Evolutionary conservation across 2,888 invertebrate genomes (phyloP).

Genomic region (Cloeon dipterum): DNA sequence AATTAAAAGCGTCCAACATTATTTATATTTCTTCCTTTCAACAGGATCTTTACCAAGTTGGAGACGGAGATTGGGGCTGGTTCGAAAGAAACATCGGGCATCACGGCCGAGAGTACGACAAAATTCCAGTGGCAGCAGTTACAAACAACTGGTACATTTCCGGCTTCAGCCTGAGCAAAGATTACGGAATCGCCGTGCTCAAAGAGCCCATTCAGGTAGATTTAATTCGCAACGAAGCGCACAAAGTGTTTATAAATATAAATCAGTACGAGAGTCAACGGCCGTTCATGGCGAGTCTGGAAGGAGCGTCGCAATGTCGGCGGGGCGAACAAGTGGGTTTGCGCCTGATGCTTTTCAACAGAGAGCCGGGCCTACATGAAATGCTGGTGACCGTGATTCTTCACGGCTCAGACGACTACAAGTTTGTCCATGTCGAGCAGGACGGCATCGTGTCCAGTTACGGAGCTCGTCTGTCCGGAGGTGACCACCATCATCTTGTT

Average conservation of each 20-base stretch:
- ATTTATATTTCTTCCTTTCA: too few relatives aligned
- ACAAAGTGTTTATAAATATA: too few relatives aligned
- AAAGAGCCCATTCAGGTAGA: slow-evolving; percentile 20
- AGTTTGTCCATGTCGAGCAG: slow-evolving; percentile 24
- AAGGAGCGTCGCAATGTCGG: slow-evolving; percentile 20
- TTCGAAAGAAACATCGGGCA: slow-evolving; percentile 15
- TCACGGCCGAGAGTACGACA: slow-evolving; percentile 18
- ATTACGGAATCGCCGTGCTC: slow-evolving; percentile 24
- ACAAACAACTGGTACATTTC: slow-evolving; percentile 25
- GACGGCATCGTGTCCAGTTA: slow-evolving; percentile 24
- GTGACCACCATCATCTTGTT: slow-evolving; percentile 27
- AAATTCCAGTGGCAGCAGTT: slow-evolving; percentile 15
- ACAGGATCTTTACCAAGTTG: slow-evolving; percentile 18
- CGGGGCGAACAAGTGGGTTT: slow-evolving; percentile 25
- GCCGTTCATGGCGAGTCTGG: slow-evolving; percentile 25
- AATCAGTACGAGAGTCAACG: slow-evolving; percentile 17
- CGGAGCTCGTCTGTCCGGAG: slow-evolving; percentile 19
- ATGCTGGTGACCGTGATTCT: slow-evolving; percentile 19
- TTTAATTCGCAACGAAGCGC: too few relatives aligned
- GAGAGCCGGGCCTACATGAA: slow-evolving; percentile 12
- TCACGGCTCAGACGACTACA: slow-evolving; percentile 21
- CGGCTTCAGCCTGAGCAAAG: slow-evolving; percentile 24
- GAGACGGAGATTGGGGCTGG: slow-evolving; percentile 20
- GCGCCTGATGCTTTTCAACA: slow-evolving; percentile 15
- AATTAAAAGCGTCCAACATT: slow-evolving; percentile 1